Evolutionary conservation across 1,140 invertebrate genomes (phyloP), one percentile per base, ranked within the genome.

Genomic region (Heterodera carotae): DNA sequence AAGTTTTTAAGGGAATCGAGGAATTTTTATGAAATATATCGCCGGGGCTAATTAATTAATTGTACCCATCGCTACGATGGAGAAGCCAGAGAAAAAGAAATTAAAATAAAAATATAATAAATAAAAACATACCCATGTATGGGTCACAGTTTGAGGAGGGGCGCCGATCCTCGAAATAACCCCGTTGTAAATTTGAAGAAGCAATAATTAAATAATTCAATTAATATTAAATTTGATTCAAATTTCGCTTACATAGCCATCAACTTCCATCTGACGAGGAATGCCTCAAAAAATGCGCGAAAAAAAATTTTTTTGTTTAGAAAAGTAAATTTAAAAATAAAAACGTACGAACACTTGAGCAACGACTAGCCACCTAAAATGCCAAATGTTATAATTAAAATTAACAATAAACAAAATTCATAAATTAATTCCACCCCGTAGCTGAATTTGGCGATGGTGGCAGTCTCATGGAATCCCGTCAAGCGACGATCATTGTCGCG

Each of bases 111-210:
- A n/a, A n/a, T n/a, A n/a, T n/a, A n/a, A n/a, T n/a, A n/a, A n/a
- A n/a, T n/a, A n/a, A n/a, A n/a, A n/a, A n/a, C n/a, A n/a, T 34
- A 74, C 71, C 71, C 56, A 74, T 39, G 34, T 80, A 80, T 0
- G 95, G 94, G 89, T 97, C 94, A 87, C 93, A 94, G 89, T 97
- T 97, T 78, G 94, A 95, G 4, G 94, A 92, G 12, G 95, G 95
- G 85, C 95, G 90, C 77, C 95, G 90, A 88, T 98, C 95, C 88
- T 98, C 95, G 76, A 97, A 89, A 87, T 97, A 97, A 2, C 95
- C 95, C 85, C 92, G 36, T 39, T n/a, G n/a, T n/a, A n/a, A n/a
- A n/a, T n/a, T n/a, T n/a, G n/a, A n/a, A n/a, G n/a, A n/a, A n/a
- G n/a, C n/a, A n/a, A n/a, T n/a, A n/a, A n/a, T n/a, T n/a, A 43